Conservation (phyloP, 1,140 invertebrate species). For the Panagrolaimus sp. region DNA sequence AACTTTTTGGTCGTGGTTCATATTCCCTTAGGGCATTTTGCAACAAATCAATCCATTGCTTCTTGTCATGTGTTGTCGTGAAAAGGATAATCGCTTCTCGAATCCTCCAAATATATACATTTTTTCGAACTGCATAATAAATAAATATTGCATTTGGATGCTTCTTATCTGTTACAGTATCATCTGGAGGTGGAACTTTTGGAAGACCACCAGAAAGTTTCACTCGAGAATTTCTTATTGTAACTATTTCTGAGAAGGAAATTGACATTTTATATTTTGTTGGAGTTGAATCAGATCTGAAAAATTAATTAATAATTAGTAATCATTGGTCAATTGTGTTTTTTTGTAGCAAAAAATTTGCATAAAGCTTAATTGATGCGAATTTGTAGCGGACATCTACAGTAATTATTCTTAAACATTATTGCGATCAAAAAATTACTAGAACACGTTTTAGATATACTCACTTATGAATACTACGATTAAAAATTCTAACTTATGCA, state of each 20-base stretch:
- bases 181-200: neutral
- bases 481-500: no score
- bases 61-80: conserved; percentile 40
- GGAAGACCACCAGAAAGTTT: conserved; percentile 22
- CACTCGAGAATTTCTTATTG: conserved; percentile 17
- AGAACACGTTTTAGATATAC: no score
- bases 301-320: neutral
- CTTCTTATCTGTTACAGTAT: conserved; percentile 19
- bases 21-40: conserved; percentile 59
- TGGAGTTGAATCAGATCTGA: neutral
- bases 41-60: conserved; percentile 38
- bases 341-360: neutral
- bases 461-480: no score
- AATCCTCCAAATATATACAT: conserved; percentile 43
- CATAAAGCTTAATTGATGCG: no score
- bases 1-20: conserved; percentile 67
- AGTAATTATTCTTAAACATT: no score
- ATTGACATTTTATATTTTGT: conserved; percentile 9
- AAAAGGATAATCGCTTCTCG: conserved; percentile 41
- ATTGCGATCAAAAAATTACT: no score
- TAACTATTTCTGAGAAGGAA: conserved; percentile 19
- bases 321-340: neutral
- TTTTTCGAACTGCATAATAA: conserved; percentile 41
- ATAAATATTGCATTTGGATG: conserved; percentile 36
- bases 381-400: no score